Evolutionary conservation across 2,888 invertebrate species (phyloP).

Genomic region (Netelia inedita): DNA sequence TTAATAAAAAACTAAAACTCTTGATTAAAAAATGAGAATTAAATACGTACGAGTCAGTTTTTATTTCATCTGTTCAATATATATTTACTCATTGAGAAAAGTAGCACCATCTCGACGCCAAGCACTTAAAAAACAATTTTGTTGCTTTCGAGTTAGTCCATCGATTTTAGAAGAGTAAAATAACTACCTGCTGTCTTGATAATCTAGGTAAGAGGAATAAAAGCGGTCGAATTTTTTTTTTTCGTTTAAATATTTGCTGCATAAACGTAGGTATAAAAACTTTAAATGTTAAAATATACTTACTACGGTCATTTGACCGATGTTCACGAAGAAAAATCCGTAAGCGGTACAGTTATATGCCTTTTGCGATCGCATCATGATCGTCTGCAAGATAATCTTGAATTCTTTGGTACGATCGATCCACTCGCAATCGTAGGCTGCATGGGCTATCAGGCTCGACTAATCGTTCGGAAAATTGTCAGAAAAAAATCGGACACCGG

Average conservation of each 20-base stretch:
- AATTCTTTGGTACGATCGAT: slow-evolving; percentile 29
- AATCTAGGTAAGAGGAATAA: not conserved
- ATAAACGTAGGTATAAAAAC: not conserved
- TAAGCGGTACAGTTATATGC: slow-evolving; percentile 45
- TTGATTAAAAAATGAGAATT: too few relatives aligned
- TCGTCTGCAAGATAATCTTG: slow-evolving; percentile 26
- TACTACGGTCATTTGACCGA: slow-evolving; percentile 46
- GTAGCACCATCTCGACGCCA: too few relatives aligned
- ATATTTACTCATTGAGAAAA: too few relatives aligned
- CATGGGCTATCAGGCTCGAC: slow-evolving; percentile 30
- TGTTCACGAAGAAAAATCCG: slow-evolving; percentile 50
- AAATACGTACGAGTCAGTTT: too few relatives aligned
- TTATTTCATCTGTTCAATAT: too few relatives aligned
- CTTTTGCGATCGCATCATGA: slow-evolving; percentile 53
- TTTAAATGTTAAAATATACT: not conserved
- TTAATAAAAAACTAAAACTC: too few relatives aligned
- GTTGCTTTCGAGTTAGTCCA: not conserved
- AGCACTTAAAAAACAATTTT: not conserved
- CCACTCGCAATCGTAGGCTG: slow-evolving; percentile 57
- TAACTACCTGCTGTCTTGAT: slow-evolving; percentile 8
- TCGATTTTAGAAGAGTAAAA: slow-evolving; percentile 1
- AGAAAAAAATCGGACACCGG: not conserved
- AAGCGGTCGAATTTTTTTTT: not conserved
- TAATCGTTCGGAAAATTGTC: not conserved
- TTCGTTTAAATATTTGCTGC: not conserved